A percentile compares a stretch with the other conserved stretches of the same genome.
Conservation (phyloP, 2,113 vertebrate genomes). For the Salvator merianae region DNA sequence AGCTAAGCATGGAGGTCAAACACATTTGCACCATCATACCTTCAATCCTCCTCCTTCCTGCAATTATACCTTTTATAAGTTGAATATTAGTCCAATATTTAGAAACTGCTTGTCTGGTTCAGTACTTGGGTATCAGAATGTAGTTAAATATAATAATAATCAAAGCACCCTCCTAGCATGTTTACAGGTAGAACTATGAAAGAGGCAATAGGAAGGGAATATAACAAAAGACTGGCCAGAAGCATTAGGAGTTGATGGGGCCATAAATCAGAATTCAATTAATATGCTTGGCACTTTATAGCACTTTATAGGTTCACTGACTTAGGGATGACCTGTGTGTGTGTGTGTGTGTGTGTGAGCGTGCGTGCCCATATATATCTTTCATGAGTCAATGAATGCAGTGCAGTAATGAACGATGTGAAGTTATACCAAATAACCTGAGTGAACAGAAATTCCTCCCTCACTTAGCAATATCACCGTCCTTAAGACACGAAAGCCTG, state of each 20-base stretch:
- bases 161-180: background rate
- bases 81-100: background rate
- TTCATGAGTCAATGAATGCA: conserved; percentile 10
- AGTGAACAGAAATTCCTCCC: background rate
- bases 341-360: too few relatives aligned
- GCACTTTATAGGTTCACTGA: background rate
- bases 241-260: background rate
- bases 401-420: background rate
- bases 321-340: background rate
- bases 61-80: background rate
- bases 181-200: background rate
- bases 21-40: background rate
- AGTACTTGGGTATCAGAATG: accelerated
- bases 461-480: background rate
- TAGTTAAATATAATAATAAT: background rate
- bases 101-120: background rate
- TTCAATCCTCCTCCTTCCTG: background rate
- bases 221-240: background rate
- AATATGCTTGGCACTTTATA: background rate
- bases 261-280: conserved; percentile 13
- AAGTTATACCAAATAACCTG: background rate
- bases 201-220: background rate
- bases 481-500: background rate
- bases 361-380: too few relatives aligned
- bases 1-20: background rate